These are phyloP conservation scores for Epinotia nisella DNA, from an alignment of 2,888 invertebrate genomes.

Conservation along the genomic window DNA sequence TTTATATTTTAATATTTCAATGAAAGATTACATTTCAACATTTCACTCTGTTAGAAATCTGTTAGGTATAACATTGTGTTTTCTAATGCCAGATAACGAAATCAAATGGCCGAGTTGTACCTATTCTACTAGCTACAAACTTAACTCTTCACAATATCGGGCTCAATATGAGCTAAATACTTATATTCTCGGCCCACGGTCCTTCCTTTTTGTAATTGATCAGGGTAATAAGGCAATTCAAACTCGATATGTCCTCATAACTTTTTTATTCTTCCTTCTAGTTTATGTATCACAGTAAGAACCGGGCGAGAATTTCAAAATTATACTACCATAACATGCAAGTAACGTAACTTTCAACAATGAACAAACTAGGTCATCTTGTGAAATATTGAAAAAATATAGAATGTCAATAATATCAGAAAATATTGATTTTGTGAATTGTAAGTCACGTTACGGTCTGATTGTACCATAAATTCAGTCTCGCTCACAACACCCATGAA, in stretches of 20 bases:
- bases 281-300: slow-evolving; percentile 79
- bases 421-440: slow-evolving; percentile 65
- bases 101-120: slow-evolving; percentile 74
- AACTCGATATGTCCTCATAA: slow-evolving; percentile 48
- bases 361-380: slow-evolving; percentile 71
- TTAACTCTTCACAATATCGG: slow-evolving; percentile 76
- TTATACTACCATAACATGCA: slow-evolving; percentile 80
- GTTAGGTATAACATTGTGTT: slow-evolving; percentile 65
- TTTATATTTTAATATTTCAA: slow-evolving; percentile 79
- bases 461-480: slow-evolving; percentile 83
- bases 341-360: slow-evolving; percentile 76
- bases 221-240: slow-evolving; percentile 46
- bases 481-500: slow-evolving; percentile 80
- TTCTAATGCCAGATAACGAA: slow-evolving; percentile 69
- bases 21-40: slow-evolving; percentile 74
- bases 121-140: slow-evolving; percentile 74
- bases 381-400: slow-evolving; percentile 56
- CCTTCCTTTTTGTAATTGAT: slow-evolving; percentile 64
- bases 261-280: slow-evolving; percentile 62
- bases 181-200: slow-evolving; percentile 74
- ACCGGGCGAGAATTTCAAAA: slow-evolving; percentile 83
- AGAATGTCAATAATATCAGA: slow-evolving; percentile 70
- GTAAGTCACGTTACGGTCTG: slow-evolving; percentile 68
- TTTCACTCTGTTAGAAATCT: slow-evolving; percentile 70
- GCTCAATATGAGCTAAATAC: slow-evolving; percentile 83